These are phyloP conservation scores for Calameuta filiformis DNA, from an alignment of 2,888 invertebrate genomes.

Conservation along the genomic window DNA sequence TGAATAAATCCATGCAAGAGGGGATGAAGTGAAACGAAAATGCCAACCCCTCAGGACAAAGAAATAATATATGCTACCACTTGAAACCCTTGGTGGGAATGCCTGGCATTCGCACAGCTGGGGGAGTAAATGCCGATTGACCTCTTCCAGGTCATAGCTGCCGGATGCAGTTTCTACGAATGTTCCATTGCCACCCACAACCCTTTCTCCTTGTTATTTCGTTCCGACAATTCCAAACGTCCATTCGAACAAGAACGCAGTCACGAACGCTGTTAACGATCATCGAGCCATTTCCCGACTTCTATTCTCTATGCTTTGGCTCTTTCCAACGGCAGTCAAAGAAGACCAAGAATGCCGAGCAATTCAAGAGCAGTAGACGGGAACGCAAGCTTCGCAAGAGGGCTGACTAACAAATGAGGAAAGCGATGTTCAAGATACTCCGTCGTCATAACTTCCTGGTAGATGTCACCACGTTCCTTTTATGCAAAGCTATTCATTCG, in stretches of 20 bases:
- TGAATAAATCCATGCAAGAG: no score
- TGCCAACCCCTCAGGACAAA: no score
- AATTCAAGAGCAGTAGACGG: neutral
- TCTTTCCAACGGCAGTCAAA: neutral
- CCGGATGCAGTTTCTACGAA: conserved; percentile 64
- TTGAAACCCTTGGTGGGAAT: no score
- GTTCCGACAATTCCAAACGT: neutral
- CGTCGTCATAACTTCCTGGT: conserved; percentile 55
- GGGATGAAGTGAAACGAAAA: no score
- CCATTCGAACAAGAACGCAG: neutral
- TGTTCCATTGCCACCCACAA: conserved; percentile 61
- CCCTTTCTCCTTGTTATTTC: conserved; percentile 39
- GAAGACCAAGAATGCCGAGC: neutral
- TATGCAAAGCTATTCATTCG: conserved; percentile 57
- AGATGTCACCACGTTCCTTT: conserved; percentile 62
- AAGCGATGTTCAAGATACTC: conserved; percentile 29
- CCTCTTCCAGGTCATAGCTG: conserved; percentile 49
- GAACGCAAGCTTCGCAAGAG: neutral
- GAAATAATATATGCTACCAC: no score
- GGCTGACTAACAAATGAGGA: neutral
- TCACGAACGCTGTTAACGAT: no score
- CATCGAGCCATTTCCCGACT: no score
- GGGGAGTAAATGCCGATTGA: conserved; percentile 58
- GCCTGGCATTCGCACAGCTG: conserved; percentile 7
- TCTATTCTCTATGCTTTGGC: no score